A percentile compares a stretch with the other conserved stretches of the same genome.
phyloP scores from a whole-genome alignment of 1,140 invertebrate genomes.

The Vollenhovia emeryi region DNA sequence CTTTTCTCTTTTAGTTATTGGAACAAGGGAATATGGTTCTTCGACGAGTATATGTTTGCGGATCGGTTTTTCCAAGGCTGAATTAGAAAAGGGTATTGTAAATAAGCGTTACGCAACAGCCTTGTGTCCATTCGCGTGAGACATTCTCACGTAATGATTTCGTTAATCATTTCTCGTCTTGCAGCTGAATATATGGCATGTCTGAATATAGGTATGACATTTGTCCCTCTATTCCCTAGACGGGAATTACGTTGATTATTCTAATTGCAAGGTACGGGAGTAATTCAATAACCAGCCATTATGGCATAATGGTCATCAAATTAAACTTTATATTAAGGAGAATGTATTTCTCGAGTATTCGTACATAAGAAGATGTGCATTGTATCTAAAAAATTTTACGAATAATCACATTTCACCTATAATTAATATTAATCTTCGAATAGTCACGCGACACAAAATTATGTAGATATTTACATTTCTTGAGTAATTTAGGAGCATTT shows the following conservation, averaged over 20 bases:
- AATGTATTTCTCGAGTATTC: background rate
- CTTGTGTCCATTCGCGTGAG: slow-evolving; percentile 8
- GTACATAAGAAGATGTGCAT: background rate
- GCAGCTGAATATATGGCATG: slow-evolving; percentile 18
- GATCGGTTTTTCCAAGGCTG: background rate
- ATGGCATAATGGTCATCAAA: background rate
- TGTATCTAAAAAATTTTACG: background rate
- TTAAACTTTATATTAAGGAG: slow-evolving; percentile 16
- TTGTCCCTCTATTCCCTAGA: slow-evolving; percentile 44
- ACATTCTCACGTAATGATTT: slow-evolving; percentile 32
- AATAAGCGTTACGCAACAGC: background rate
- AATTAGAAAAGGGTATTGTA: background rate
- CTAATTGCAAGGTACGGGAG: slow-evolving; percentile 38
- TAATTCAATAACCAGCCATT: slow-evolving; percentile 29
- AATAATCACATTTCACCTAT: background rate
- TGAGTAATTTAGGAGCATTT: background rate
- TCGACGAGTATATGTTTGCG: background rate
- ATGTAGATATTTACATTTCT: background rate
- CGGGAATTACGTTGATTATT: slow-evolving; percentile 50
- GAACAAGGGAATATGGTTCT: background rate
- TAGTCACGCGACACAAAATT: background rate
- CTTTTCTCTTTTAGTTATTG: background rate
- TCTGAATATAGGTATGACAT: slow-evolving; percentile 49
- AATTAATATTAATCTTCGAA: background rate
- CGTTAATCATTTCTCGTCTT: slow-evolving; percentile 26